Evolutionary conservation across 2,113 vertebrate species (phyloP), one percentile per base, ranked within the genome.

Genomic region (Falco punctatus): DNA sequence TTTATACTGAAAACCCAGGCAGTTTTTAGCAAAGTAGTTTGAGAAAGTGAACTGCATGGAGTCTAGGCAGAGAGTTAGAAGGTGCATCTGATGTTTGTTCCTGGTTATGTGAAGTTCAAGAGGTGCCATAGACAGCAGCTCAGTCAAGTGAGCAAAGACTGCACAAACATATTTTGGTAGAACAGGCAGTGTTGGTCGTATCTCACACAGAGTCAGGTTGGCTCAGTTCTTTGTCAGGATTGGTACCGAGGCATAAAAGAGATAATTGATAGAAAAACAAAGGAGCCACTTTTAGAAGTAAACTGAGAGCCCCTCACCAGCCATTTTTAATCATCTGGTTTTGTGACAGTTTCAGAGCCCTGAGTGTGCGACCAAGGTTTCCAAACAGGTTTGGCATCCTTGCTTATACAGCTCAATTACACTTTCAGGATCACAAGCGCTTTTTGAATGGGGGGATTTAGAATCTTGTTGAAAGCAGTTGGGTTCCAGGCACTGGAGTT

Each of bases 191-290:
- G 65, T 1, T 74, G 84, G 44, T 64, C 38, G 4, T 8, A 33
- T 64, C 69, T 73, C 84, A 3, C 11, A 48, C 52, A 33, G 72
- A 74, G 85, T 11, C 86, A 79, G 83, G 83, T 51, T 77, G 71
- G 75, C 70, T 92, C 42, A 23, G 38, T 49, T 40, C 91, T 70
- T 92, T 69, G 88, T 78, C 88, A 90, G 90, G 86, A 62, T 8
- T 26, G 26, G 62, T 5, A 23, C 66, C 16, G 66, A 72, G 67
- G 62, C 78, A 62, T 33, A 40, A 93, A 40, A 79, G 48, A 46
- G 62, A 88, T 33, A 73, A 92, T 66, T 86, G 82, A 89, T 8
- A 46, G 72, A 21, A 78, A 73, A 86, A 94, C 93, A 97, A 96
- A 96, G 87, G 69, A 81, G 30, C 44, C 44, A 59, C 92, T 96